A percentile compares a stretch with the other conserved stretches of the same genome.
phyloP scores from a whole-genome alignment of 2,113 vertebrate species.

The Empidonax alnorum region DNA sequence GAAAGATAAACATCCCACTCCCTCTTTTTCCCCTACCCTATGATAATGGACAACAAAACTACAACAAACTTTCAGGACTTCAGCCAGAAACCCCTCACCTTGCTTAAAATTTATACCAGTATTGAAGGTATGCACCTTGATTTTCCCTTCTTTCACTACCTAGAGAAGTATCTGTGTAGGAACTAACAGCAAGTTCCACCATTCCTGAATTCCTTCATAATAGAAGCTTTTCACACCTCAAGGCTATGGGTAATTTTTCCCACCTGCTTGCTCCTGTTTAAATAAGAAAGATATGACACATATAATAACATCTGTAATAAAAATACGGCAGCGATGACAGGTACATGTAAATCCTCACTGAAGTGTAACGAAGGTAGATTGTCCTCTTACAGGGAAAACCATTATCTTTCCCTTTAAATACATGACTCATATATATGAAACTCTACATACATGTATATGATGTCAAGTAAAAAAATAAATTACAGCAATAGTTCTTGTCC shows the following conservation, averaged over 20 bases:
- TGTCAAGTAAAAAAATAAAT: not conserved
- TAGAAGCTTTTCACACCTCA: not conserved
- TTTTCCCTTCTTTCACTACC: not conserved
- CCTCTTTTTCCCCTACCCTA: not conserved
- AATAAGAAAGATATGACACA: not conserved
- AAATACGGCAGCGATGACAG: not conserved
- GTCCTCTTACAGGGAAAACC: not conserved
- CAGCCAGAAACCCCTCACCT: not conserved
- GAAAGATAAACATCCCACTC: not conserved
- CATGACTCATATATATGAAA: not conserved
- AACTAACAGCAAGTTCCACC: not conserved
- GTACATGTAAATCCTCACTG: not conserved
- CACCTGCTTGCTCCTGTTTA: not conserved
- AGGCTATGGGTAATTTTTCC: not conserved
- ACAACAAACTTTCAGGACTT: not conserved
- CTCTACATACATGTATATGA: not conserved
- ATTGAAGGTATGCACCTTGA: not conserved
- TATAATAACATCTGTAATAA: not conserved
- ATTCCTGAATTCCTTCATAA: not conserved
- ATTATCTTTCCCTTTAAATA: not conserved
- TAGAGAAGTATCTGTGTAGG: not conserved
- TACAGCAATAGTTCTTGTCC: not conserved
- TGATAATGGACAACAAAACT: not conserved
- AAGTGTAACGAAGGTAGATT: not conserved
- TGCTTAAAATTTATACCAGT: not conserved